Base-by-base conservation (phyloP, 2,113 vertebrate species). In the Trachemys scripta region DNA sequence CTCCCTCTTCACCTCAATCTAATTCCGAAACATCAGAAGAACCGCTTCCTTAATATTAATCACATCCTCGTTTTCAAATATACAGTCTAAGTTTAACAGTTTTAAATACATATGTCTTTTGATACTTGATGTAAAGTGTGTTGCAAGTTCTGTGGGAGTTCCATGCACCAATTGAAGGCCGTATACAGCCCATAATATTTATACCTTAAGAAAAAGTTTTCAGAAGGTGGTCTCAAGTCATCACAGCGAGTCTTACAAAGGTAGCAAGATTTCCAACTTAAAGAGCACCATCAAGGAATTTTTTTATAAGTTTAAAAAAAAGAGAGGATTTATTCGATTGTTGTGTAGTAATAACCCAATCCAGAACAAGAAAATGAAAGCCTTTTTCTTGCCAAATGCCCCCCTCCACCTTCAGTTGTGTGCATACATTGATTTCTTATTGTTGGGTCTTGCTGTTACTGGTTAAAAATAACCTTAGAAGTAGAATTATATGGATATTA, bases 401-500 rank as follows among this genome's bases (percentile, higher is more conserved):
- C 92, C 78, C 35, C 35, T 38, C 35, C n/a, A 10, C 17, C n/a
- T 72, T 72, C 65, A 38, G 17, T 22, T 72, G n/a, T 72, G 19
- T 38, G 17, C 65, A 72, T 5, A n/a, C 92, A 38, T 82, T 84
- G 87, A 85, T 54, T 97, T 94, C 93, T 94, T 90, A 80, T 89
- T 92, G 20, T 20, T 85, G 45, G 49, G 65, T 38, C 17, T 72
- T 72, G 19, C 8, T 82, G 56, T 86, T 92, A 22, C 78, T 93
- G 92, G 89, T 82, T 91, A 50, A 25, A 90, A 86, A 87, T 92
- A 94, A n/a, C 83, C 62, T 25, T 86, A 13, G 80, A 90, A 84
- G 62, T 84, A 93, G 49, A 12, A 45, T 90, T 93, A 5, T 92
- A 87, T 91, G 95, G 86, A 93, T 89, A 89, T 95, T 92, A 57